Percentiles rank a stretch among this genome's conserved stretches.
Conservation (phyloP, 2,797 vertebrate genomes). For the Bovichtus variegatus region DNA sequence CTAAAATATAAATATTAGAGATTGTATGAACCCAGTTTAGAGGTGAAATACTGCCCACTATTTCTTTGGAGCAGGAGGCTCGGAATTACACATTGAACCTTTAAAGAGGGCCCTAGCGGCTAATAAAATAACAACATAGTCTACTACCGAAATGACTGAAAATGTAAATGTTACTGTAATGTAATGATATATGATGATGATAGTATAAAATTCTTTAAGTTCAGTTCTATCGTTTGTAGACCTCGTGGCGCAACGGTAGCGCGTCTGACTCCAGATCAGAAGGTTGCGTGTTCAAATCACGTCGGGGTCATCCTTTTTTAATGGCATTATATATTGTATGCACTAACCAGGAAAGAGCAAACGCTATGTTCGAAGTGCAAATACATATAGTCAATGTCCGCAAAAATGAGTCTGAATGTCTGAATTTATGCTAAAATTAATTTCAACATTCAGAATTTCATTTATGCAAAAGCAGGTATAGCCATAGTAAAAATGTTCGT, state of each 20-base stretch:
- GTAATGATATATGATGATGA: too few relatives aligned
- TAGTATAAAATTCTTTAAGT: too few relatives aligned
- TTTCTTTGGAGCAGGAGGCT: too few relatives aligned
- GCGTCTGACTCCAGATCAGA: slow-evolving; percentile 70
- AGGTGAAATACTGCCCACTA: too few relatives aligned
- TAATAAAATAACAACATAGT: not conserved
- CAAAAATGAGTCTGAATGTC: not conserved
- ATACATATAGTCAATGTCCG: not conserved
- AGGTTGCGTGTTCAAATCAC: slow-evolving; percentile 70
- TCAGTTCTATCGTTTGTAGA: too few relatives aligned
- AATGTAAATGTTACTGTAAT: not conserved
- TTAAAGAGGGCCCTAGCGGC: not conserved
- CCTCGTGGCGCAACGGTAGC: slow-evolving; percentile 61
- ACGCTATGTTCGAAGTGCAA: not conserved
- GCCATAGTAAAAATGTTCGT: not conserved
- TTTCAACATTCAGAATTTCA: not conserved
- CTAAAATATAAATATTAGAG: too few relatives aligned
- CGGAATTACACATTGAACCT: too few relatives aligned
- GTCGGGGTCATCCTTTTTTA: slow-evolving; percentile 44
- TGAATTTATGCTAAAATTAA: too few relatives aligned
- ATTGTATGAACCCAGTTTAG: too few relatives aligned
- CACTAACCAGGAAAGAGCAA: too few relatives aligned
- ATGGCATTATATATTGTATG: too few relatives aligned
- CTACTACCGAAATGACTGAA: not conserved
- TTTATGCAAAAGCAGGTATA: not conserved